Percentiles rank a stretch among this genome's conserved stretches.
Conservation (phyloP, 2,113 vertebrate species). For the Todiramphus saurophagus region DNA sequence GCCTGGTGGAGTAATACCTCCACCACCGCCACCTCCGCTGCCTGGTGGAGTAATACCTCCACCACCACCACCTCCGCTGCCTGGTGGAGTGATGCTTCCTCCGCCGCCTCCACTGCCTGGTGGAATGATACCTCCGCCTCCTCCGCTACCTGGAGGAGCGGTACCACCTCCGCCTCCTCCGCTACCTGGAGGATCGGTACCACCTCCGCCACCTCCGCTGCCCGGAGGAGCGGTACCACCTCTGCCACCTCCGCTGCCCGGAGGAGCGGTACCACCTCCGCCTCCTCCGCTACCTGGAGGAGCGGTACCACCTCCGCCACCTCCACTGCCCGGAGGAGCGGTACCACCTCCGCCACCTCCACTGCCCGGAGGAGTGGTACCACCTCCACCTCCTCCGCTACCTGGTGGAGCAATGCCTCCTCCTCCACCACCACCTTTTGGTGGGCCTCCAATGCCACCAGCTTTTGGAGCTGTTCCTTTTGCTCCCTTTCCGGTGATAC, state of each 20-base stretch:
- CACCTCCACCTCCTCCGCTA: slow-evolving; percentile 72
- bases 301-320: slow-evolving; percentile 65
- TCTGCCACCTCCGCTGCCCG: slow-evolving; percentile 71
- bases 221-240: not conserved
- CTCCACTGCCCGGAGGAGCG: slow-evolving; percentile 59
- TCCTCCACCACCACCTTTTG: slow-evolving; percentile 69
- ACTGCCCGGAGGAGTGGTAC: not conserved
- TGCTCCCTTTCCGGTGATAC: not conserved
- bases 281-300: not conserved
- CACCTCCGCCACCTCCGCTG: slow-evolving; percentile 78
- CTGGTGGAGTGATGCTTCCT: not conserved
- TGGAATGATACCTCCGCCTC: rapidly evolving
- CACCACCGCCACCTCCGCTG: not conserved
- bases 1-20: not conserved
- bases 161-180: slow-evolving; percentile 73
- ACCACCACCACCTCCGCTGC: rapidly evolving
- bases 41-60: not conserved
- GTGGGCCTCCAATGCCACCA: slow-evolving; percentile 61
- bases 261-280: slow-evolving; percentile 22
- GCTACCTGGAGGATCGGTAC: slow-evolving; percentile 36
- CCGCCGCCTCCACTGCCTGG: rapidly evolving
- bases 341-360: slow-evolving; percentile 77
- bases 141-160: rapidly evolving
- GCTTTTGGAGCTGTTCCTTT: slow-evolving; percentile 48
- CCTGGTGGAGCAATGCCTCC: slow-evolving; percentile 66